Base-by-base conservation (phyloP, 2,888 invertebrate genomes). In the Cremastinae sp. region DNA sequence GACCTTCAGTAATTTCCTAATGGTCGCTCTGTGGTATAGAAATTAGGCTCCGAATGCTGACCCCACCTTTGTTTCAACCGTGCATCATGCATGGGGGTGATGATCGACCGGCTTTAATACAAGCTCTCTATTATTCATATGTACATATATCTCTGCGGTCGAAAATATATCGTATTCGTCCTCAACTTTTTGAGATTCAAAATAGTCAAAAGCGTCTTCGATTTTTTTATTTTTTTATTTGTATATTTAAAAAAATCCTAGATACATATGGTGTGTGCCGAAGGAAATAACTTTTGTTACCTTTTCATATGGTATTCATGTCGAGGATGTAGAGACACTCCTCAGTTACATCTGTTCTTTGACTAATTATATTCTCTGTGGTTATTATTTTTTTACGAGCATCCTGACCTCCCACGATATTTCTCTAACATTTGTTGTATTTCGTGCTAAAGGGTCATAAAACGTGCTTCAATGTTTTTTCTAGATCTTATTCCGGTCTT, bases 1-100 rank as follows among this genome's bases (percentile, higher is more conserved):
- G 53, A 18, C 53, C 71, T 45, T 7, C 49, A 37, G 75, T 79
- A 84, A 84, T 84, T 79, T 80, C 73, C 80, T 83, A 83, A 84
- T 84, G 81, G 78, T 65, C 20, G 53, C 53, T 69, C 35, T 64
- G 73, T 55, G 73, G 45, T 58, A 61, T 49, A 56, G 74, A 69
- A 77, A 74, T 74, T 77, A 70, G 74, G 70, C 49, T 74, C 43
- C 59, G 35, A 64, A 7, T 28, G 56, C 16, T 16, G 66, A 22
- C 47, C 41, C 53, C 18, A 22, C 22, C 18, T 10, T 59, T 58
- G 10, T 47, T 14, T 16, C 62, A 51, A 28, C 47, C 28, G 51
- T 45, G n/a, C n/a, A n/a, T n/a, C n/a, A n/a, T n/a, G n/a, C n/a
- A n/a, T n/a, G 16, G 16, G 61, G 20, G 55, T 53, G 59, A 69